phyloP scores from a whole-genome alignment of 53 echinoderm and acorn worm species.

The Arbacia lixula region DNA sequence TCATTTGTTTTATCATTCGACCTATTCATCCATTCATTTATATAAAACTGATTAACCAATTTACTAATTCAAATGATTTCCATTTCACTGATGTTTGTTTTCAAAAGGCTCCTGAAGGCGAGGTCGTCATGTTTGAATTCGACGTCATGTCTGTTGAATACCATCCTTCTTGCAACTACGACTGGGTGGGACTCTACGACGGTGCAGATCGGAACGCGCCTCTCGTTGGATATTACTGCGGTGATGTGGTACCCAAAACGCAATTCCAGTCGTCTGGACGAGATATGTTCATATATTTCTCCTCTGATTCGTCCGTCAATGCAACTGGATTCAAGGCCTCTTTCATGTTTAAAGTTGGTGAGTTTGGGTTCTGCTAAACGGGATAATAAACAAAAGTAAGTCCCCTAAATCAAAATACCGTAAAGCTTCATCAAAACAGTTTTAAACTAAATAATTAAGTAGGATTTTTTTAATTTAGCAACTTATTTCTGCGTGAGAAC shows the following conservation, averaged over 20 bases:
- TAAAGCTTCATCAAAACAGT: too few relatives aligned
- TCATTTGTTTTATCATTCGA: too few relatives aligned
- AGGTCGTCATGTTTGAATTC: constrained; percentile 59
- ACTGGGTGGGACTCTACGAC: constrained; percentile 81
- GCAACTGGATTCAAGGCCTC: constrained; percentile 10
- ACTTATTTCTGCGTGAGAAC: too few relatives aligned
- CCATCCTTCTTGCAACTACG: constrained; percentile 33
- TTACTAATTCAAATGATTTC: too few relatives aligned
- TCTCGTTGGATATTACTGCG: constrained; percentile 61
- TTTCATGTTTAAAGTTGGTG: constrained; percentile 20
- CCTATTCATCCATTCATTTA: neutral
- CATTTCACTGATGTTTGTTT: neutral
- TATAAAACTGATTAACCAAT: too few relatives aligned
- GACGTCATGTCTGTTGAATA: constrained; percentile 53
- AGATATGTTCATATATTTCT: constrained; percentile 15
- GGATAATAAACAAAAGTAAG: too few relatives aligned
- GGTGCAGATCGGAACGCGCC: constrained; percentile 42
- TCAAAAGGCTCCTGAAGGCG: constrained; percentile 68
- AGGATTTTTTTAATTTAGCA: too few relatives aligned
- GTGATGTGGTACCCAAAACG: constrained; percentile 40
- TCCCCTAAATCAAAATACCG: too few relatives aligned
- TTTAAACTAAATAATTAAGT: too few relatives aligned
- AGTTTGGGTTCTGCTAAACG: too few relatives aligned
- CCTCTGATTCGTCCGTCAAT: neutral
- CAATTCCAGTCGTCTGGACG: constrained; percentile 13